Evolutionary conservation across 2,888 invertebrate species (phyloP), one percentile per base, ranked within the genome.

Genomic region (Willowsia nigromaculata): DNA sequence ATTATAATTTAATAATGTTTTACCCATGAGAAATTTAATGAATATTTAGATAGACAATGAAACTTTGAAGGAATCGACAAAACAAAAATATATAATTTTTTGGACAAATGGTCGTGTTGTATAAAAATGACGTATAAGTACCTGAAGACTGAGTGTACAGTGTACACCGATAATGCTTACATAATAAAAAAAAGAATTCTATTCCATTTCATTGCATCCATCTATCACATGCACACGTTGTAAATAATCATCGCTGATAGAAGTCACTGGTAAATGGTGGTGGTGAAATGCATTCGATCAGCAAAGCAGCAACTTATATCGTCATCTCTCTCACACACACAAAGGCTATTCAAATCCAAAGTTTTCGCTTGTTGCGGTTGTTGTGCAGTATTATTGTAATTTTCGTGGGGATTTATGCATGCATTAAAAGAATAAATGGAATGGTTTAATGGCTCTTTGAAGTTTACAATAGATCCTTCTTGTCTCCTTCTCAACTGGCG

Each of bases 371-470:
- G 43, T 76, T 56, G 62, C 71, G 6, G 71, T 71, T 78, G 50
- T 86, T 25, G 11, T 83, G 56, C 18, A 30, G 22, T 53, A 78
- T 50, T 81, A 71, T 71, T 81, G 71, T 87, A 87, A 78, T 81
- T 87, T 81, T 87, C 71, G 53, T 87, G n/a, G 80, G 81, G 87
- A 87, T 81, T 87, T 87, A 87, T 87, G 87, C 71, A 87, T 87
- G 87, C 87, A 87, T 87, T 87, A 87, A 87, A 86, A 81, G 40
- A 87, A 80, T 47, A 81, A 87, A 87, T 87, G 87, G 80, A 87
- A 87, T 87, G 87, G n/a, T 81, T 87, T 87, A 81, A 87, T 87
- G 81, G 81, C 56, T 71, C 76, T 80, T 59, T 59, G 33, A 53
- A 59, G 37, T 65, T 25, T 53, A 80, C 71, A 81, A 81, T 71